phyloP scores from a whole-genome alignment of 2,113 vertebrate genomes.

The Aldabrachelys gigantea region DNA sequence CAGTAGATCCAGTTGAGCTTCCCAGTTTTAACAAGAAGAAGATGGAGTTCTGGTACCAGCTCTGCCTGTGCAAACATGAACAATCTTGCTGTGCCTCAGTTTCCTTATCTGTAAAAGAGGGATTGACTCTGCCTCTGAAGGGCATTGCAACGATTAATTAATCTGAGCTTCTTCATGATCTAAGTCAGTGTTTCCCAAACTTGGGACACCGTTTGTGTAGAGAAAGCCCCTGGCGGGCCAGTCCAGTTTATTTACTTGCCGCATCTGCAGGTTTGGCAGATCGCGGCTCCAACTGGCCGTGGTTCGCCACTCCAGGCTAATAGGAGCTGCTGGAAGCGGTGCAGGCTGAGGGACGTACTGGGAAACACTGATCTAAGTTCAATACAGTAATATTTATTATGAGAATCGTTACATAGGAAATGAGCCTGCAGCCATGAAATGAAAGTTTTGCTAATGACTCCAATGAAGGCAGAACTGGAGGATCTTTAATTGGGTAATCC shows the following conservation, averaged over 20 bases:
- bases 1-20: neutral
- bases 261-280: too few species aligned
- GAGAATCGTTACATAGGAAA: neutral
- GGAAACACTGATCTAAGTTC: neutral
- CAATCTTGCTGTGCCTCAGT: constrained; percentile 13
- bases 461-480: neutral
- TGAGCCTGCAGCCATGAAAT: neutral
- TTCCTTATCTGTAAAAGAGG: neutral
- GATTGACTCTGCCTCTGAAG: neutral
- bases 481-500: neutral
- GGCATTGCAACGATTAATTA: neutral
- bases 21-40: neutral
- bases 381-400: neutral
- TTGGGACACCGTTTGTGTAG: too few species aligned
- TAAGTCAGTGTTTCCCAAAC: too few species aligned
- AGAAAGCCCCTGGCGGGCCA: too few species aligned
- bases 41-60: neutral
- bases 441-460: neutral
- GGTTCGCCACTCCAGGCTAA: too few species aligned
- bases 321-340: too few species aligned
- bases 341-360: too few species aligned
- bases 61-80: neutral
- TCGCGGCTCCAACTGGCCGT: too few species aligned
- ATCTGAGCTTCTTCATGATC: neutral
- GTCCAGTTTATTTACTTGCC: too few species aligned